A percentile compares a stretch with the other conserved stretches of the same genome.
phyloP scores from a whole-genome alignment of 2,797 vertebrate species.

The Bradypus variegatus region DNA sequence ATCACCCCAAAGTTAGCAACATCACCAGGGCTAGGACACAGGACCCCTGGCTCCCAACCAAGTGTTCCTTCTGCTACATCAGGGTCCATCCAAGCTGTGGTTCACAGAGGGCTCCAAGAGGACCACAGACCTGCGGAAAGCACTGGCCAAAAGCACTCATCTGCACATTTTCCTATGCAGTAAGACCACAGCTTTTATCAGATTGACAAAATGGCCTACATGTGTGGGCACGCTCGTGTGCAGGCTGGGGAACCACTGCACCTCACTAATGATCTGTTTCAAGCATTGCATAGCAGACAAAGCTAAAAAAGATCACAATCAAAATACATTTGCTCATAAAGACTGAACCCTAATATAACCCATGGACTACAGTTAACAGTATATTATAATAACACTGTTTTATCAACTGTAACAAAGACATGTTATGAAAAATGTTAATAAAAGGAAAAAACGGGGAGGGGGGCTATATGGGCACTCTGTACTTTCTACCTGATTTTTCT shows the following conservation, averaged over 20 bases:
- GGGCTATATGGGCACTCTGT: too few relatives aligned
- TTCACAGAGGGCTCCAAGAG: too few relatives aligned
- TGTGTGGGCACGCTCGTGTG: fast-evolving
- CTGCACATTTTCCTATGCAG: not conserved
- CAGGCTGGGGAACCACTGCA: not conserved
- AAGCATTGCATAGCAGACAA: not conserved
- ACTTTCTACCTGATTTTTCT: too few relatives aligned
- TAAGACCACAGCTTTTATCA: not conserved
- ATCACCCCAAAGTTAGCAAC: not conserved
- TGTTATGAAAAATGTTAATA: too few relatives aligned
- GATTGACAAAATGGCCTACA: not conserved
- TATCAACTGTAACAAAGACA: too few relatives aligned
- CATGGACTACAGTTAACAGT: too few relatives aligned
- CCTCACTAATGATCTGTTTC: not conserved
- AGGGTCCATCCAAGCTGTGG: not conserved
- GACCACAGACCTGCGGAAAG: not conserved
- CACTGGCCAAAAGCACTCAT: not conserved
- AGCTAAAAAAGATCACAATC: not conserved
- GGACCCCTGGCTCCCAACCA: not conserved
- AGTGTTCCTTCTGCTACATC: not conserved
- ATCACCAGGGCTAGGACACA: not conserved
- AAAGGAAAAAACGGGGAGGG: too few relatives aligned
- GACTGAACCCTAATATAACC: too few relatives aligned
- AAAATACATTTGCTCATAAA: fast-evolving
- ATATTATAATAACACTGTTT: too few relatives aligned